These are phyloP conservation scores for Rynchops niger DNA, from an alignment of 2,113 vertebrate genomes.

Conservation along the genomic window DNA sequence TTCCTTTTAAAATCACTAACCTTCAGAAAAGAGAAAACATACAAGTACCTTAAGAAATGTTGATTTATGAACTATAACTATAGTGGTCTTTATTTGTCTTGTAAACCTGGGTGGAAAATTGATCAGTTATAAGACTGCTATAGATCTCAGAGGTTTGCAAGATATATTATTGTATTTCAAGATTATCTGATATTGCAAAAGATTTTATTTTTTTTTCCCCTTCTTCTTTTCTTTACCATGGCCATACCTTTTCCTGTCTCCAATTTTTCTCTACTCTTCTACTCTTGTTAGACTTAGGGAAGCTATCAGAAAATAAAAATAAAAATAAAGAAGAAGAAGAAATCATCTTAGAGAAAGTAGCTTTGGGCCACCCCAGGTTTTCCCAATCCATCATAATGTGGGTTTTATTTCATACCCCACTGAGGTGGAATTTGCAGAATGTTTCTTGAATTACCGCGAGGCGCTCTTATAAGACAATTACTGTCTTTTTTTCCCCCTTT, in stretches of 20 bases:
- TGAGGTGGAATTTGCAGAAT: slow-evolving; percentile 63
- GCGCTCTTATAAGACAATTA: slow-evolving; percentile 76
- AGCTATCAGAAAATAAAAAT: slow-evolving; percentile 67
- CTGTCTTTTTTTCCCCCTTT: slow-evolving; percentile 62
- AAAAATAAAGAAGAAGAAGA: slow-evolving; percentile 80
- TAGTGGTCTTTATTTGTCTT: slow-evolving; percentile 60
- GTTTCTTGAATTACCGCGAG: slow-evolving; percentile 75
- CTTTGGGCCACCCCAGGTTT: slow-evolving; percentile 71
- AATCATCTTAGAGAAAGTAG: slow-evolving; percentile 71
- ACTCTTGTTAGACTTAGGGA: slow-evolving; percentile 69
- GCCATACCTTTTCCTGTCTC: slow-evolving; percentile 54
- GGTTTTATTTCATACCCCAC: slow-evolving; percentile 57
- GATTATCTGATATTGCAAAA: slow-evolving; percentile 57
- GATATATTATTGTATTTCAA: slow-evolving; percentile 64
- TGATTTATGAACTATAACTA: slow-evolving; percentile 67
- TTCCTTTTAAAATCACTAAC: slow-evolving; percentile 43
- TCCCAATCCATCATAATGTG: slow-evolving; percentile 76
- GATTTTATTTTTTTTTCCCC: neutral
- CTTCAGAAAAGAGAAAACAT: slow-evolving; percentile 21
- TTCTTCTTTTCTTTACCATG: neutral
- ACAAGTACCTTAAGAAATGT: slow-evolving; percentile 31
- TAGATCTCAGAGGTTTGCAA: slow-evolving; percentile 59
- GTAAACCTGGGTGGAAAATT: slow-evolving; percentile 67
- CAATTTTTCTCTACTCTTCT: slow-evolving; percentile 32
- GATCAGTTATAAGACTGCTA: slow-evolving; percentile 64